Conservation (phyloP, 2,113 vertebrate species). For the Seriola aureovittata region DNA sequence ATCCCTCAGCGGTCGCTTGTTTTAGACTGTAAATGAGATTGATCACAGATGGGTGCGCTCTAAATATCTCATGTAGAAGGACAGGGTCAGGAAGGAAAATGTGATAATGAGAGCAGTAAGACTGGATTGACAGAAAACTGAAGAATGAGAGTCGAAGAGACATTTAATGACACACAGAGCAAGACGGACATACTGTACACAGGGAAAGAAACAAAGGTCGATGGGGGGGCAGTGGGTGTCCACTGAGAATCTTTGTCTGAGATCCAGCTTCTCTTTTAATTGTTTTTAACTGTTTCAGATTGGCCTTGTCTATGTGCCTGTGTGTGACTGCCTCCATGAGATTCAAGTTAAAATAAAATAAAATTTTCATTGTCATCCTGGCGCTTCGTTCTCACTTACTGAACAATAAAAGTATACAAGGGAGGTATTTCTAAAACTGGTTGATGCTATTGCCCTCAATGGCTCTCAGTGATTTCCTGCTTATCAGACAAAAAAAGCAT, state of each 20-base stretch:
- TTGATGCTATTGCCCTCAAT: neutral
- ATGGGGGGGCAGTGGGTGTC: neutral
- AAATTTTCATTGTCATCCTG: neutral
- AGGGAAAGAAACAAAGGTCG: neutral
- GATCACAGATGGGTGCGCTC: slow-evolving; percentile 58
- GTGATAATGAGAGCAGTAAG: slow-evolving; percentile 58
- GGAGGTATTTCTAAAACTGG: neutral
- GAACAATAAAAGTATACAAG: neutral
- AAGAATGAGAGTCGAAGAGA: slow-evolving; percentile 9
- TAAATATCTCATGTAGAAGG: slow-evolving; percentile 55
- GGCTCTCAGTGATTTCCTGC: neutral
- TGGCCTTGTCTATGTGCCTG: neutral
- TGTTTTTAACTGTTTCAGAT: neutral
- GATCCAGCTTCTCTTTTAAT: neutral
- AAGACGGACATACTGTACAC: neutral
- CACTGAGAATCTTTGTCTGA: neutral
- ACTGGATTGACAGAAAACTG: slow-evolving; percentile 28
- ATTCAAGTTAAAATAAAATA: neutral
- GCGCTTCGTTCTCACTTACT: neutral
- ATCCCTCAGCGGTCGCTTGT: slow-evolving; percentile 43
- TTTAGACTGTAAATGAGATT: slow-evolving; percentile 63
- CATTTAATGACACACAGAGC: neutral
- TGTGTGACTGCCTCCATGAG: neutral
- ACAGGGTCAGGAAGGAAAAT: slow-evolving; percentile 39
- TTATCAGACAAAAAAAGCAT: neutral